phyloP scores from a whole-genome alignment of 1,140 invertebrate species.

The Portunus trituberculatus region DNA sequence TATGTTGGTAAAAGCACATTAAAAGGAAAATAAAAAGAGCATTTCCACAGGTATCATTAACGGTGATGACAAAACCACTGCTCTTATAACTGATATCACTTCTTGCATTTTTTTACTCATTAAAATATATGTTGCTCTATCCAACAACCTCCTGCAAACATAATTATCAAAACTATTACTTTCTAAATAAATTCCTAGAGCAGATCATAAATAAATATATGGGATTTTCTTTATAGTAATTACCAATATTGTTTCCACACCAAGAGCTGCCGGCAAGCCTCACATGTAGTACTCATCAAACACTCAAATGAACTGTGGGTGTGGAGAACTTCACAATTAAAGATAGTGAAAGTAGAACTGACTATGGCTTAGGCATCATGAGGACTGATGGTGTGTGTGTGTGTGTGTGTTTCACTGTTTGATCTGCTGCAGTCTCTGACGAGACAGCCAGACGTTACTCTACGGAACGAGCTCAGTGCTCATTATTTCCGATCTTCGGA shows the following conservation, averaged over 20 bases:
- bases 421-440: too few relatives aligned
- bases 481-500: too few relatives aligned
- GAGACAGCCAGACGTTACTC: too few relatives aligned
- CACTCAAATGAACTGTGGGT: neutral
- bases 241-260: neutral
- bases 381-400: neutral
- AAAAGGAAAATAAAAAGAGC: neutral
- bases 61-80: neutral
- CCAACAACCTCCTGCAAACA: neutral
- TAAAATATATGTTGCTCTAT: slow-evolving; percentile 1
- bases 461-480: too few relatives aligned
- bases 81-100: neutral
- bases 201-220: neutral
- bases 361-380: neutral
- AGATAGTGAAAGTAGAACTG: neutral
- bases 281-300: neutral
- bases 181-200: neutral
- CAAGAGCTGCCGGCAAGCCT: neutral
- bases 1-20: slow-evolving; percentile 25
- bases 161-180: neutral
- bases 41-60: neutral
- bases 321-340: neutral
- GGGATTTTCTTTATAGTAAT: neutral
- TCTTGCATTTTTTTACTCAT: neutral
- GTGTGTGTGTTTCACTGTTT: too few relatives aligned